Evolutionary conservation across 2,888 invertebrate genomes (phyloP).

Genomic region (Aphrophora alni): DNA sequence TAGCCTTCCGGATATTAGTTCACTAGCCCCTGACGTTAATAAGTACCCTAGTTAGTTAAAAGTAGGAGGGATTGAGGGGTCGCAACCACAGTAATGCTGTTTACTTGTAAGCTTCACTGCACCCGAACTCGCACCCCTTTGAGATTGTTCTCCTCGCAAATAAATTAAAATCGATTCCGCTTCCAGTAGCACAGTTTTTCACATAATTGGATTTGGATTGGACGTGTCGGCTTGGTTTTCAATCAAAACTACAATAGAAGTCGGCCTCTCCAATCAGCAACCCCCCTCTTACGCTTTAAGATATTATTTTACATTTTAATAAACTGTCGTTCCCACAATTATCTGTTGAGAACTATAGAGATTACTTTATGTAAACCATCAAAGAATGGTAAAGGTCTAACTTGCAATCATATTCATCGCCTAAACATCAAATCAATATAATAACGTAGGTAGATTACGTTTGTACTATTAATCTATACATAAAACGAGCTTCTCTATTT

Average conservation of each 20-base stretch:
- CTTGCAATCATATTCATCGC: too few species aligned
- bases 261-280: not conserved
- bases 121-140: not conserved
- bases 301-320: not conserved
- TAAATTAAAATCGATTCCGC: not conserved
- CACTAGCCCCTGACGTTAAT: not conserved
- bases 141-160: not conserved
- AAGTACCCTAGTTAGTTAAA: not conserved
- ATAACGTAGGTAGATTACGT: too few species aligned
- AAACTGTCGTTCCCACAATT: not conserved
- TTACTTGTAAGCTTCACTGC: not conserved
- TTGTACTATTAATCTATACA: too few species aligned
- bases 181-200: not conserved
- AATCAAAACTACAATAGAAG: not conserved
- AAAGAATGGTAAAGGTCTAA: too few species aligned
- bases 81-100: too few species aligned
- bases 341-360: too few species aligned
- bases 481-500: too few species aligned
- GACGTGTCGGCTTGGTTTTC: not conserved
- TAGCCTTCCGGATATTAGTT: not conserved
- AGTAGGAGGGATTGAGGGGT: not conserved
- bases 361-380: too few species aligned
- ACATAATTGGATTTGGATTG: not conserved
- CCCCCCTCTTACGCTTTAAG: not conserved
- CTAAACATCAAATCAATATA: too few species aligned